phyloP scores from a whole-genome alignment of 2,113 vertebrate species.

The Pseudopodoces humilis region DNA sequence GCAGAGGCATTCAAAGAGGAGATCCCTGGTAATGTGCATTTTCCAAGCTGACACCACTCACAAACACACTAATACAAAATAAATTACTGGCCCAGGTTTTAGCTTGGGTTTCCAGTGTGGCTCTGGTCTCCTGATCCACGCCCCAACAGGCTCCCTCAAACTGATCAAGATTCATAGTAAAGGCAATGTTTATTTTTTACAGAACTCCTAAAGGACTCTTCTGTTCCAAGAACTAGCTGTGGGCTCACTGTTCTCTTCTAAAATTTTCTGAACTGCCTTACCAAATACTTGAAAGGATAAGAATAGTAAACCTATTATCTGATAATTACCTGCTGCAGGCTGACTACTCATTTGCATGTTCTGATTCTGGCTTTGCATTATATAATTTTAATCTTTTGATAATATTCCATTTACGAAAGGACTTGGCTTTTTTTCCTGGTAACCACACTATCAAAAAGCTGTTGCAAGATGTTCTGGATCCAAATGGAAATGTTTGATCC shows the following conservation, averaged over 20 bases:
- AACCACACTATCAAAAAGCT: background rate
- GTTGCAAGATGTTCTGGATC: background rate
- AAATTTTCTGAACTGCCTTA: background rate
- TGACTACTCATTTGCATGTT: constrained; percentile 50
- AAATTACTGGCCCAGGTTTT: background rate
- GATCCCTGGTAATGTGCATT: background rate
- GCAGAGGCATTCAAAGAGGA: background rate
- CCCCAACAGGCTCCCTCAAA: background rate
- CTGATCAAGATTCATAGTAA: background rate
- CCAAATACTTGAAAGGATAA: constrained; percentile 28
- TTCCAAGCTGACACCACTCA: background rate
- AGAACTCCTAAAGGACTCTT: background rate
- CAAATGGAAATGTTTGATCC: background rate
- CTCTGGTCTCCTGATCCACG: background rate
- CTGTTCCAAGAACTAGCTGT: background rate
- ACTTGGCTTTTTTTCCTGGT: background rate
- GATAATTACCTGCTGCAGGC: constrained; percentile 53
- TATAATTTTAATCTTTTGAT: constrained; percentile 24
- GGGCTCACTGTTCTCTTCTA: background rate
- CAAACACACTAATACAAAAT: background rate
- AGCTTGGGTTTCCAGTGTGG: background rate
- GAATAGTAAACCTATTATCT: constrained; percentile 55
- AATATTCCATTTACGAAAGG: background rate
- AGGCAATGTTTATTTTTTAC: background rate
- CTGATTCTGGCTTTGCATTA: constrained; percentile 28